Evolutionary conservation across 1,140 invertebrate genomes (phyloP).

Genomic region (Danaus melanippus): DNA sequence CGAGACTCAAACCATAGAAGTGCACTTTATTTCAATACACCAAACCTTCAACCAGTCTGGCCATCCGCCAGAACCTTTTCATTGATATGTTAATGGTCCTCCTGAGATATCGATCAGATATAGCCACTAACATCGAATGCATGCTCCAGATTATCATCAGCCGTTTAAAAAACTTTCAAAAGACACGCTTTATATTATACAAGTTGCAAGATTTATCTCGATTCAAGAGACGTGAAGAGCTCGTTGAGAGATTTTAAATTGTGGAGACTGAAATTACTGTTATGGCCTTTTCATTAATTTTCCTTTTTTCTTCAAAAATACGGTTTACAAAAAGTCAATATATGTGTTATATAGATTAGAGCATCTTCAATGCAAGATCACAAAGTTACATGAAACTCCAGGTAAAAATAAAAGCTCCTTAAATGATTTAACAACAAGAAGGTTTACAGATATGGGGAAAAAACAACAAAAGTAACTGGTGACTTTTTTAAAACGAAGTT

Average conservation of each 20-base stretch:
- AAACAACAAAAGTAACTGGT: too few relatives aligned
- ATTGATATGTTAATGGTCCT: slow-evolving; percentile 32
- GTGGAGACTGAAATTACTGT: too few relatives aligned
- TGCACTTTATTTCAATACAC: slow-evolving; percentile 7
- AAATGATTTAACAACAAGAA: too few relatives aligned
- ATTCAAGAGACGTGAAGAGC: slow-evolving; percentile 3
- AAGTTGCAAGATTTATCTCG: slow-evolving; percentile 8
- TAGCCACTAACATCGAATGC: slow-evolving; percentile 14
- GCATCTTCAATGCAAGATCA: too few relatives aligned
- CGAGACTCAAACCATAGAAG: background rate
- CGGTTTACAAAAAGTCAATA: too few relatives aligned
- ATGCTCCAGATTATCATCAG: slow-evolving; percentile 15
- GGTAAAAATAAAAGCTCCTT: too few relatives aligned
- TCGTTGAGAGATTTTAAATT: background rate
- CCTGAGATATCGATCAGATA: slow-evolving; percentile 22
- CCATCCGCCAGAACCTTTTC: slow-evolving; percentile 18
- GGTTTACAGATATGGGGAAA: too few relatives aligned
- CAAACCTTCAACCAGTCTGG: slow-evolving; percentile 12
- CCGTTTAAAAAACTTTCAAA: slow-evolving; percentile 9
- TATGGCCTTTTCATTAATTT: too few relatives aligned
- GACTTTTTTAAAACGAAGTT: too few relatives aligned
- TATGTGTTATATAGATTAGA: too few relatives aligned
- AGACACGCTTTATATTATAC: slow-evolving; percentile 9
- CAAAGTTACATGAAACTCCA: too few relatives aligned
- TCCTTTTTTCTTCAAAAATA: too few relatives aligned